A percentile compares a stretch with the other conserved stretches of the same genome.
phyloP scores from a whole-genome alignment of 2,888 invertebrate species.

The Pristionchus mayeri region DNA sequence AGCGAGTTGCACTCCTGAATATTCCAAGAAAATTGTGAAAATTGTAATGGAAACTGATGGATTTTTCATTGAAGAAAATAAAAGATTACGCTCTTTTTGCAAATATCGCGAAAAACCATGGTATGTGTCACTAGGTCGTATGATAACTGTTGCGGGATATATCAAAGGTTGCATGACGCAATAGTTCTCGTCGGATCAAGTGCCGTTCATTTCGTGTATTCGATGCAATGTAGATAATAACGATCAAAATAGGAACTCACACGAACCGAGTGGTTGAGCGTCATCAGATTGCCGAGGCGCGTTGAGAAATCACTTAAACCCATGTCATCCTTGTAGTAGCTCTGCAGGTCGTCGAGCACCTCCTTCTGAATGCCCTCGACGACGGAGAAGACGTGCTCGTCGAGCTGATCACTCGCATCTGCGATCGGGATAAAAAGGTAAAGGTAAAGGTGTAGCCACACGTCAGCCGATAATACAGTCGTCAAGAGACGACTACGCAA shows the following conservation, averaged over 20 bases:
- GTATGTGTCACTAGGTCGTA: too few relatives aligned
- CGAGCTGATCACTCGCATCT: too few relatives aligned
- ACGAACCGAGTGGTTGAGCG: not conserved
- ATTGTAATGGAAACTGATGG: not conserved
- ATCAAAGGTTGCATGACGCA: too few relatives aligned
- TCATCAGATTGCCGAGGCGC: not conserved
- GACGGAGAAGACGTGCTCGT: not conserved
- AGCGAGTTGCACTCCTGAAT: conserved; percentile 37
- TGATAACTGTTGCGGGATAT: too few relatives aligned
- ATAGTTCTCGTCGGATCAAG: too few relatives aligned
- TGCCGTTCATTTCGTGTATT: too few relatives aligned
- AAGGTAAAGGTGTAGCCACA: too few relatives aligned
- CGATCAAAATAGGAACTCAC: not conserved
- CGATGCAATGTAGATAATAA: too few relatives aligned
- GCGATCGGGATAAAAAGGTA: too few relatives aligned
- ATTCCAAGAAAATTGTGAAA: not conserved
- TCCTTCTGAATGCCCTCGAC: not conserved
- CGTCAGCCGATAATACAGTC: too few relatives aligned
- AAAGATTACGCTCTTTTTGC: not conserved
- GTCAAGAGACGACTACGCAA: too few relatives aligned
- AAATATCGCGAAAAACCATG: not conserved
- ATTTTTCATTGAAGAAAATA: too few relatives aligned
- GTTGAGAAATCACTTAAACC: conserved; percentile 18
- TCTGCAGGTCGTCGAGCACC: conserved; percentile 15
- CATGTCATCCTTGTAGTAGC: conserved; percentile 32